These are phyloP conservation scores for Brenthis hecate DNA, from an alignment of 2,888 invertebrate genomes.

Conservation along the genomic window DNA sequence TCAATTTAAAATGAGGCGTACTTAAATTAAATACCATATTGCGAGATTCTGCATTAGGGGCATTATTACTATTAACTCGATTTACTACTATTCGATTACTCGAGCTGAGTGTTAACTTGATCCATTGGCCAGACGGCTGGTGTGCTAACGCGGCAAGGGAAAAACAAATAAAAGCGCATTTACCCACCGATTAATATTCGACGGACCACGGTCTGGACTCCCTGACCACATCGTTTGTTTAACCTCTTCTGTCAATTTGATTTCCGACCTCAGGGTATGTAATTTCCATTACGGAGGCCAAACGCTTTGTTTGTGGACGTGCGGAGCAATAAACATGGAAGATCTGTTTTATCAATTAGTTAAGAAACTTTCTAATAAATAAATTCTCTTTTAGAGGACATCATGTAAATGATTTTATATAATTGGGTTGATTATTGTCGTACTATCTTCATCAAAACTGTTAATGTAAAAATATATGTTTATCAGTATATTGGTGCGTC, in stretches of 20 bases:
- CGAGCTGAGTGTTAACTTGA: slow-evolving; percentile 45
- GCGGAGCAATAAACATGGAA: slow-evolving; percentile 60
- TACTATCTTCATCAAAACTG: no score
- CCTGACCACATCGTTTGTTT: slow-evolving; percentile 80
- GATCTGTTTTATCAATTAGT: slow-evolving; percentile 58
- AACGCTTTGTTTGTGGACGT: slow-evolving; percentile 73
- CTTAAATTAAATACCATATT: background rate
- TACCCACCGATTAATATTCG: slow-evolving; percentile 78
- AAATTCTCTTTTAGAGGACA: slow-evolving; percentile 6
- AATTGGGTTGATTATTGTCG: no score
- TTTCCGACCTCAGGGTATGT: slow-evolving; percentile 79
- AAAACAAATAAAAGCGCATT: slow-evolving; percentile 79
- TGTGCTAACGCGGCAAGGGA: slow-evolving; percentile 53
- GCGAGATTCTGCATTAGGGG: slow-evolving; percentile 15
- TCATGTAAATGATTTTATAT: background rate
- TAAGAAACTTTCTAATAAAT: slow-evolving; percentile 26
- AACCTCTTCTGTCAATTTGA: slow-evolving; percentile 82
- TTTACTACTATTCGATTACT: slow-evolving; percentile 31
- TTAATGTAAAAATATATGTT: no score
- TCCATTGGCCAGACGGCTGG: slow-evolving; percentile 46
- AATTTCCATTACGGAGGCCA: slow-evolving; percentile 77
- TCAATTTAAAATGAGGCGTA: background rate
- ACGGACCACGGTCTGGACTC: slow-evolving; percentile 59
- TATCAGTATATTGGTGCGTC: no score
- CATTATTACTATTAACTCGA: slow-evolving; percentile 22